phyloP scores from a whole-genome alignment of 2,797 vertebrate genomes.

The Sebastes cheni region DNA sequence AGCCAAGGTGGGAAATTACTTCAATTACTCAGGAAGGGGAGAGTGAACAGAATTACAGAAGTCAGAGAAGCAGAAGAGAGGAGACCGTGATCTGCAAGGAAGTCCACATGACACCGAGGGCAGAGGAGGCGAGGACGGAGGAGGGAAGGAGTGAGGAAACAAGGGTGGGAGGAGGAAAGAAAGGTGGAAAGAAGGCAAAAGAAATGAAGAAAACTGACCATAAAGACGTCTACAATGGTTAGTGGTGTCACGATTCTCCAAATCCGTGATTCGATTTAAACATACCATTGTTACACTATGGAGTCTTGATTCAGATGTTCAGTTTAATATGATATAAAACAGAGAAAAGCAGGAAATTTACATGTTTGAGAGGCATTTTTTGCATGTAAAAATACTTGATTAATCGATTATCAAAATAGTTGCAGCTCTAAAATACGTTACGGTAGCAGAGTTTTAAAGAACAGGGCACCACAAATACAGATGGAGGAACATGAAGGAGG shows the following conservation, averaged over 20 bases:
- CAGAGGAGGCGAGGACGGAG: background rate
- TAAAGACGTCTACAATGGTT: background rate
- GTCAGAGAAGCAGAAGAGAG: constrained; percentile 66
- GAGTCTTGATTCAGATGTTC: no score
- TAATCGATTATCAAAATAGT: no score
- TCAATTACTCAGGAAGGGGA: constrained; percentile 91
- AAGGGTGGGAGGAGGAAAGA: background rate
- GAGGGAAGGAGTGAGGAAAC: background rate
- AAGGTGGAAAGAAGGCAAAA: background rate
- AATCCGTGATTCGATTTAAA: no score
- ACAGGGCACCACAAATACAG: no score
- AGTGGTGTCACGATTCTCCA: no score
- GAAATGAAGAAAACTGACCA: background rate
- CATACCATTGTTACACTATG: no score
- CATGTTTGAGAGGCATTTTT: no score
- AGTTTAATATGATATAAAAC: no score
- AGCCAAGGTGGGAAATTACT: constrained; percentile 98
- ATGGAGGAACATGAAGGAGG: background rate
- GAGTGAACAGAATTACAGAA: constrained; percentile 76
- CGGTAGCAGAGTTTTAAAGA: background rate
- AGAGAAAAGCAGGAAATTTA: no score
- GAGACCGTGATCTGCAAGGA: constrained; percentile 56
- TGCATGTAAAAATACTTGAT: no score
- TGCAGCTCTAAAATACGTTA: background rate
- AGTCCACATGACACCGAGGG: constrained; percentile 54